Evolutionary conservation across 2,113 vertebrate genomes (phyloP).

Genomic region (Prionailurus viverrinus): DNA sequence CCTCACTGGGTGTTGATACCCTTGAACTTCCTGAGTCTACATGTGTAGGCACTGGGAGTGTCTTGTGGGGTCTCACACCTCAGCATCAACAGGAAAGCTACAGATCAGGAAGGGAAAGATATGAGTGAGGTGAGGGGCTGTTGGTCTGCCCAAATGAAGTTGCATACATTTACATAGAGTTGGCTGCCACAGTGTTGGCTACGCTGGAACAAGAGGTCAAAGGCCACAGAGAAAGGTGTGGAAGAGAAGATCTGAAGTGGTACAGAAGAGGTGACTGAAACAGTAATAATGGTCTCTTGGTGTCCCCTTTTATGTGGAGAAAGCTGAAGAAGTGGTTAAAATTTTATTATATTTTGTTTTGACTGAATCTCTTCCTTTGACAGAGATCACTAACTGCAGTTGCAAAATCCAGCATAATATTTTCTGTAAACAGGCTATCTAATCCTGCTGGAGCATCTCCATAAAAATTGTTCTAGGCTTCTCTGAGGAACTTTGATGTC

Average conservation of each 20-base stretch:
- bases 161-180: neutral
- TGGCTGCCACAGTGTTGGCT: neutral
- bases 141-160: neutral
- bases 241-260: neutral
- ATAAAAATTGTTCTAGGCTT: neutral
- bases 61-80: neutral
- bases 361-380: slow-evolving; percentile 56
- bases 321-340: slow-evolving; percentile 39
- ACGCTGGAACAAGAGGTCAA: neutral
- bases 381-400: slow-evolving; percentile 20
- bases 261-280: neutral
- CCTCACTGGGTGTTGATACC: neutral
- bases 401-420: slow-evolving; percentile 31
- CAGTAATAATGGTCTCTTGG: neutral
- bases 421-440: slow-evolving; percentile 59
- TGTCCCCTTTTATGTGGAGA: neutral
- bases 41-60: neutral
- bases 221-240: neutral
- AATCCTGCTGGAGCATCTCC: slow-evolving; percentile 26
- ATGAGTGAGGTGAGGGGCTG: neutral
- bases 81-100: neutral
- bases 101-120: neutral
- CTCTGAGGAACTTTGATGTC: slow-evolving; percentile 22
- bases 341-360: slow-evolving; percentile 47
- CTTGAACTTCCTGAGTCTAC: neutral